These are phyloP conservation scores for Neosilurus mollespiculum DNA, from an alignment of 2,797 vertebrate genomes.

Conservation along the genomic window DNA sequence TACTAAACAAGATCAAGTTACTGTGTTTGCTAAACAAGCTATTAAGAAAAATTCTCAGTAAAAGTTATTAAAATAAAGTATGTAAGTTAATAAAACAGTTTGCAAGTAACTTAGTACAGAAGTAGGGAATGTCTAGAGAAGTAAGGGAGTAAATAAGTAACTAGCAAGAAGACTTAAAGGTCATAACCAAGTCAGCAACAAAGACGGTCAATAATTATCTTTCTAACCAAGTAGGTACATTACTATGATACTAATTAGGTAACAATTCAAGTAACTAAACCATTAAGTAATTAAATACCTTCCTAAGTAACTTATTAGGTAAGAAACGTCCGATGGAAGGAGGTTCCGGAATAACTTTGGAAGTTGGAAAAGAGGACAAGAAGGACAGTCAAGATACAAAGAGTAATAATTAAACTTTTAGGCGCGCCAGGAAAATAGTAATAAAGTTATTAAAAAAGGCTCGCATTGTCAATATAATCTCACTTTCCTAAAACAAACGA, in stretches of 20 bases:
- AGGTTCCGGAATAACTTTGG: no score
- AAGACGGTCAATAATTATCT: not conserved
- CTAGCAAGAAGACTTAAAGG: no score
- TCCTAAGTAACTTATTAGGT: not conserved
- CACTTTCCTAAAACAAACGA: not conserved
- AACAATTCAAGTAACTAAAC: not conserved
- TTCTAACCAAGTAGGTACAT: not conserved
- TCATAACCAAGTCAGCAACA: not conserved
- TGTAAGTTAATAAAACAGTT: no score
- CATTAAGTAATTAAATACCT: not conserved
- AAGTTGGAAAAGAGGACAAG: not conserved
- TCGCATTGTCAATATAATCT: not conserved
- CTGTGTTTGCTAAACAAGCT: not conserved
- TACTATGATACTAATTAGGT: not conserved
- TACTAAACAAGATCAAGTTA: not conserved
- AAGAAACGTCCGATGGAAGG: not conserved
- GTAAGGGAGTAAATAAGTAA: not conserved
- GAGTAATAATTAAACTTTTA: no score
- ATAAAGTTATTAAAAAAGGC: not conserved
- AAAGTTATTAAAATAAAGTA: not conserved
- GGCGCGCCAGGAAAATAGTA: not conserved
- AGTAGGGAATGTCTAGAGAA: no score
- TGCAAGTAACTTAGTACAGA: no score
- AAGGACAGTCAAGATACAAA: not conserved
- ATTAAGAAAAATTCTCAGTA: not conserved